A percentile compares a stretch with the other conserved stretches of the same genome.
Evolutionary conservation across 2,797 vertebrate genomes (phyloP).

Genomic region (Poecilia wingei): DNA sequence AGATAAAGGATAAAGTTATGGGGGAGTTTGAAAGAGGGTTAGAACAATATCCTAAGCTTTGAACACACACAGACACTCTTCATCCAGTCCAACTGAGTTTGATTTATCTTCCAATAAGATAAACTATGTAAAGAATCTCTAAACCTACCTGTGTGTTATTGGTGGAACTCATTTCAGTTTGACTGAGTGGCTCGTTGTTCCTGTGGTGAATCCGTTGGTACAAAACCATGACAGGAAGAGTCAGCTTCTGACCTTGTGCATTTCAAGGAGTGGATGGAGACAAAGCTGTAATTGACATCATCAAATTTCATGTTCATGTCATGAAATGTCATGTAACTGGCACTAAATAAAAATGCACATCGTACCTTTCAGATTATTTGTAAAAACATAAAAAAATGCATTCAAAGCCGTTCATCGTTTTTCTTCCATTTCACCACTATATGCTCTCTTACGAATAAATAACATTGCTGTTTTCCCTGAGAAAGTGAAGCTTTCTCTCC

Average conservation of each 20-base stretch:
- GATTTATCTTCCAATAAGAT: neutral
- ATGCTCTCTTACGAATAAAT: too few relatives aligned
- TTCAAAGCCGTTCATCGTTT: neutral
- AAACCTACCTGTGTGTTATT: too few relatives aligned
- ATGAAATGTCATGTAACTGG: neutral
- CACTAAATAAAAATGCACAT: neutral
- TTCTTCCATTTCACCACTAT: neutral
- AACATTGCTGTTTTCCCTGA: neutral
- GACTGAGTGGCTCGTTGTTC: too few relatives aligned
- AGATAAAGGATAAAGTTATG: neutral
- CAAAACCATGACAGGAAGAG: too few relatives aligned
- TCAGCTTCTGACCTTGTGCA: too few relatives aligned
- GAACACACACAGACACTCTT: neutral
- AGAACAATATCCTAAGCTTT: neutral
- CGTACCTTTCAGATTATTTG: neutral
- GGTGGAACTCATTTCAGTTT: too few relatives aligned
- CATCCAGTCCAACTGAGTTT: neutral
- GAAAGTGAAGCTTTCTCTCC: conserved; percentile 30
- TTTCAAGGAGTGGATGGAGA: too few relatives aligned
- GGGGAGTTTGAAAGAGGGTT: neutral
- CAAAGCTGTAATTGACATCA: neutral
- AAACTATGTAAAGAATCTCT: too few relatives aligned
- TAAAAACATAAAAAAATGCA: neutral
- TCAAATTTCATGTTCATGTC: too few relatives aligned
- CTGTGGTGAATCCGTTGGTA: too few relatives aligned